phyloP scores from a whole-genome alignment of 2,797 vertebrate genomes.

The Agapornis canus region DNA sequence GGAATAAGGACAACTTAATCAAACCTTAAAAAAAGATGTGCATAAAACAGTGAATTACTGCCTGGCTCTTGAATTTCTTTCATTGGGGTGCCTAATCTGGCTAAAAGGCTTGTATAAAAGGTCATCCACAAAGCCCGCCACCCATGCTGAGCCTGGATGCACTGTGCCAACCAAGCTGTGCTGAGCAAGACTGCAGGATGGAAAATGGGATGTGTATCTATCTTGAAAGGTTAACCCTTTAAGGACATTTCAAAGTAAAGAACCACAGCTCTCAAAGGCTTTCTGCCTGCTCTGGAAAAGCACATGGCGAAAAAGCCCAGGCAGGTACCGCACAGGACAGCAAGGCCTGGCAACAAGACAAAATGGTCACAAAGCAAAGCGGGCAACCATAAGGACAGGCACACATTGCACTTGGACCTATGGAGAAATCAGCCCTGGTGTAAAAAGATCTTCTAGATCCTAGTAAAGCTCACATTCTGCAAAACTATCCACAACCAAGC shows the following conservation, averaged over 20 bases:
- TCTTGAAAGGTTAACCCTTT: neutral
- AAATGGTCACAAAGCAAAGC: neutral
- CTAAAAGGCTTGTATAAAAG: neutral
- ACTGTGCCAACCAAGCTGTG: neutral
- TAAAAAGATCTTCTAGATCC: neutral
- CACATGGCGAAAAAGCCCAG: neutral
- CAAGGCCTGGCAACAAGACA: neutral
- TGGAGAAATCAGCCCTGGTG: neutral
- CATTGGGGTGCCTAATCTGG: neutral
- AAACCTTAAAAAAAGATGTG: neutral
- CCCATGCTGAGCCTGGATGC: rapidly evolving
- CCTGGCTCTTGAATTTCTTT: neutral
- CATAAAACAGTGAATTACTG: neutral
- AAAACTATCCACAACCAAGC: neutral
- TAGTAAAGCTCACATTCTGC: neutral
- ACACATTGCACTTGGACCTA: rapidly evolving
- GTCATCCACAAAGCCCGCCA: neutral
- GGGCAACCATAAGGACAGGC: neutral
- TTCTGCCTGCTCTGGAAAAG: neutral
- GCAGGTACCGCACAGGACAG: neutral
- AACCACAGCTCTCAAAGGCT: neutral
- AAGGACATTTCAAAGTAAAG: neutral
- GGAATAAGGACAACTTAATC: neutral
- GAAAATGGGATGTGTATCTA: neutral
- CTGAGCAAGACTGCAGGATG: neutral